Evolutionary conservation across 2,888 invertebrate genomes (phyloP).

Genomic region (Watsonalla binaria): DNA sequence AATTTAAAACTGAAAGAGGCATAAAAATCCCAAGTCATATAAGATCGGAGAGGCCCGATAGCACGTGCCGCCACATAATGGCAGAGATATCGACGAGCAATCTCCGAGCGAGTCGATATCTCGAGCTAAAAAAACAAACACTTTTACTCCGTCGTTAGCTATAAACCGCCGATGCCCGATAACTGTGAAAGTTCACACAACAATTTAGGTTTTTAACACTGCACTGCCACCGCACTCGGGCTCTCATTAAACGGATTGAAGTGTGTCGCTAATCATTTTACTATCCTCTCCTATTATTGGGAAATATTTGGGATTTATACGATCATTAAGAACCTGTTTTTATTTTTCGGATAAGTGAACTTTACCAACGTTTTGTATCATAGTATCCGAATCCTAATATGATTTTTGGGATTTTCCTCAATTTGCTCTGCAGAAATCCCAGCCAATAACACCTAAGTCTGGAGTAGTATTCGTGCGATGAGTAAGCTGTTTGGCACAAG

Average conservation of each 20-base stretch:
- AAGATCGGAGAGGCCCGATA: conserved; percentile 13
- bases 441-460: too few species aligned
- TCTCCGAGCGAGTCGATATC: conserved; percentile 32
- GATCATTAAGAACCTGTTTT: neutral
- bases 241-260: conserved; percentile 58
- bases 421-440: too few species aligned
- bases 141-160: conserved; percentile 40
- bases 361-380: too few species aligned
- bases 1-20: neutral
- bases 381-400: too few species aligned
- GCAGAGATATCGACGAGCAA: conserved; percentile 32
- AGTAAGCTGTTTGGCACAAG: too few species aligned
- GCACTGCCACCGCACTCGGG: conserved; percentile 48
- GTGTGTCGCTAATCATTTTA: conserved; percentile 68
- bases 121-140: conserved; percentile 34
- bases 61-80: conserved; percentile 64
- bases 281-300: conserved; percentile 50
- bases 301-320: conserved; percentile 23
- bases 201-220: conserved; percentile 75
- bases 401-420: too few species aligned
- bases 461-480: too few species aligned
- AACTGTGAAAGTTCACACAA: conserved; percentile 78
- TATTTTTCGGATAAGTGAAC: neutral
- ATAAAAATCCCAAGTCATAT: neutral
- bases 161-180: conserved; percentile 58